Evolutionary conservation across 1,140 invertebrate genomes (phyloP), one percentile per base, ranked within the genome.

Genomic region (Dendrolimus punctatus): DNA sequence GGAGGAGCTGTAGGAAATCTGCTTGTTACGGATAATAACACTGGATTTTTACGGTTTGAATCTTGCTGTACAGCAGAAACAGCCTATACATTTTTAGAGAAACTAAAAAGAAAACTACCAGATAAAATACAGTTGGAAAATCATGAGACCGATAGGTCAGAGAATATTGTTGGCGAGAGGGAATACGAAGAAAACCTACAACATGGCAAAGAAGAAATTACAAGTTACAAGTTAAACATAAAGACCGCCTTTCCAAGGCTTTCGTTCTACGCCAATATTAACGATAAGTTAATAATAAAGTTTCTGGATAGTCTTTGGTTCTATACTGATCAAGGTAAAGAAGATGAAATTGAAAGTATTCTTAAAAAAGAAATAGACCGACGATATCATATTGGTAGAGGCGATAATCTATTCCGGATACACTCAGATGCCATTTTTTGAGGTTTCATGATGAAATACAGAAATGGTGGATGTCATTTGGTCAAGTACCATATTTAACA

Each of bases 361-460:
- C 10, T 52, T 38, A 51, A 39, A 10, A 51, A 52, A 48, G 43
- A 51, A 46, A 40, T 48, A 10, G 5, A 46, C 8, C 8, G 10
- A 8, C 38, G 23, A 40, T 10, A 46, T 37, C 23, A 40, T 39
- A 10, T 8, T 23, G 8, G 0, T 41, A 41, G 6, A 41, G 6
- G 10, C 2, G 8, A 46, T 10, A 54, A 46, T 6, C n/a, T 46
- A 38, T 51, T 39, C 39, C 8, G 10, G 23, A 41, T 52, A 4
- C 8, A 51, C 5, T 39, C 50, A 5, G 46, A 57, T 8, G 39
- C 50, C 4, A 40, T 57, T 7, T 53, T 49, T 45, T 53, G 10
- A 51, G 45, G 9, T 47, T 51, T 40, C 56, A 57, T 40, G 37
- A 57, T 45, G 49, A 49, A 49, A 46, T 53, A 36, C 56, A 57